phyloP scores from a whole-genome alignment of 2,113 vertebrate genomes.

The Leptosomus discolor region DNA sequence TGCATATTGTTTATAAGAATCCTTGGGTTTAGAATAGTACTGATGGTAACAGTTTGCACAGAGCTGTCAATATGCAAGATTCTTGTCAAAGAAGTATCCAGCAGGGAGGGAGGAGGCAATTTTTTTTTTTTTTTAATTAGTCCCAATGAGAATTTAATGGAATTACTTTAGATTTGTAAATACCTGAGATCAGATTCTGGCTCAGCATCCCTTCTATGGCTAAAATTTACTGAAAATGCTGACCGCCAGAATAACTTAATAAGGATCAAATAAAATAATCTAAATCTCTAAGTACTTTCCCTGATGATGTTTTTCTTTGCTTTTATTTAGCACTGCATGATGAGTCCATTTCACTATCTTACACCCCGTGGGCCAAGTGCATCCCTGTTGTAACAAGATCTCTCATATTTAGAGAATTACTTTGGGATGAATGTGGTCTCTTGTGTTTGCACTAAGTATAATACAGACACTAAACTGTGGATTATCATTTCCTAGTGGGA shows the following conservation, averaged over 20 bases:
- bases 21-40: neutral
- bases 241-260: neutral
- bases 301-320: neutral
- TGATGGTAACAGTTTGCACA: neutral
- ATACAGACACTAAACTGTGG: conserved; percentile 57
- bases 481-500: conserved; percentile 63
- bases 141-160: neutral
- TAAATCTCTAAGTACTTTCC: neutral
- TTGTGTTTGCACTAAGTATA: conserved; percentile 54
- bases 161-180: neutral
- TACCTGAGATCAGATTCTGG: neutral
- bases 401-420: conserved; percentile 52
- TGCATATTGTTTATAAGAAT: neutral
- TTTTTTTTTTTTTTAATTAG: neutral
- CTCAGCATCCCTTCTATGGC: neutral
- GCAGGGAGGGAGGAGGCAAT: neutral
- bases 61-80: neutral
- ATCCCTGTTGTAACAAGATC: conserved; percentile 41
- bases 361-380: neutral
- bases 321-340: neutral
- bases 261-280: neutral
- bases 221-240: neutral
- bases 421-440: conserved; percentile 49
- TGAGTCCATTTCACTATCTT: neutral
- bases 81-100: neutral